A percentile compares a stretch with the other conserved stretches of the same genome.
phyloP scores from a whole-genome alignment of 2,113 vertebrate genomes.

The Hippocampus zosterae region DNA sequence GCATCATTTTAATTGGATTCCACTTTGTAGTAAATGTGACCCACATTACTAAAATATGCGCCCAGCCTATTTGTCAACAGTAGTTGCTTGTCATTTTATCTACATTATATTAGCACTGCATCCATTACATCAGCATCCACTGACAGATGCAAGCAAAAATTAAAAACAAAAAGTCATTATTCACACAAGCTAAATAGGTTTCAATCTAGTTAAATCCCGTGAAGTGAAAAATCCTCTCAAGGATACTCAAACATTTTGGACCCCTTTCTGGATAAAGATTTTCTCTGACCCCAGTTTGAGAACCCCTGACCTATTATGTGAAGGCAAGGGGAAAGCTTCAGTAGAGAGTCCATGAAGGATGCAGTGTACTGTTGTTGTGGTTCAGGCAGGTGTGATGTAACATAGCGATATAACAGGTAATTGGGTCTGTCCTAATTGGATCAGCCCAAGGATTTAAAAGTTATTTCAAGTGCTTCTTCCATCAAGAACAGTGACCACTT shows the following conservation, averaged over 20 bases:
- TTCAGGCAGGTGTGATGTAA: constrained; percentile 63
- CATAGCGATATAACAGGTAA: constrained; percentile 62
- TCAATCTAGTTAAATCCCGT: not conserved
- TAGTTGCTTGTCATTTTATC: no score
- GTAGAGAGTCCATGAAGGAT: constrained; percentile 22
- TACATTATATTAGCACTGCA: not conserved
- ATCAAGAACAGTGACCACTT: constrained; percentile 5
- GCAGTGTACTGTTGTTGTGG: constrained; percentile 32
- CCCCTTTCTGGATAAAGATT: not conserved
- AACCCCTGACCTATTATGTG: not conserved
- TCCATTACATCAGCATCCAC: not conserved
- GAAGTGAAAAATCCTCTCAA: constrained; percentile 1
- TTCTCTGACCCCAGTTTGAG: not conserved
- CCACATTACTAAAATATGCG: not conserved
- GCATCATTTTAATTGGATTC: constrained; percentile 48
- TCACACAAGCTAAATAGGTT: not conserved
- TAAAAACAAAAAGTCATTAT: not conserved
- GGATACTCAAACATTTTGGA: not conserved
- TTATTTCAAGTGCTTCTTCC: constrained; percentile 59
- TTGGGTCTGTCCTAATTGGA: constrained; percentile 72
- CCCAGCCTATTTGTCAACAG: not conserved
- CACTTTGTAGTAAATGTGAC: constrained; percentile 32
- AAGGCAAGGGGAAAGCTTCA: constrained; percentile 14
- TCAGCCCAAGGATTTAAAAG: constrained; percentile 67
- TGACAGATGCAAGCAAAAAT: not conserved